Conservation (phyloP, 37 sponge, comb jelly and placozoan species). For the Eunapius fragilis region DNA sequence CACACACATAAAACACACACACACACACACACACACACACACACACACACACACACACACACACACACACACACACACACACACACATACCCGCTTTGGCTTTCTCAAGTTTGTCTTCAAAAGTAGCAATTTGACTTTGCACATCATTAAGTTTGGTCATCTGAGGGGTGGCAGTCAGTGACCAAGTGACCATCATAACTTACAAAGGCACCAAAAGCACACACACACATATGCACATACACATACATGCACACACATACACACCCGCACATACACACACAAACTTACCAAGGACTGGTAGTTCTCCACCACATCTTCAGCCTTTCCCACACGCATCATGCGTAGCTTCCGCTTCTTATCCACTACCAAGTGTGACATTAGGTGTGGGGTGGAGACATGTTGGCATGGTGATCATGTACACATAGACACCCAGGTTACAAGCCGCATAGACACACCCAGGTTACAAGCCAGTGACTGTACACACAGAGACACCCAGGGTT, state of each 20-base stretch:
- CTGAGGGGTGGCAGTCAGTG: not conserved
- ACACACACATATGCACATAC: not conserved
- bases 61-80: not conserved
- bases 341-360: slow-evolving; percentile 82
- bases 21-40: not conserved
- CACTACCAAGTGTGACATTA: slow-evolving; percentile 29
- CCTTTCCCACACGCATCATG: slow-evolving; percentile 77
- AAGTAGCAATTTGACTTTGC: not conserved
- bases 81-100: not conserved
- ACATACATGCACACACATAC: slow-evolving; percentile 9
- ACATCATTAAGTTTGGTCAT: not conserved
- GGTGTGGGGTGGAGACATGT: not conserved
- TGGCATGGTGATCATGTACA: not conserved
- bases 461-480: not conserved
- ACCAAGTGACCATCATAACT: no score
- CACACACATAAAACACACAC: no score
- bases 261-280: not conserved
- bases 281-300: slow-evolving; percentile 73
- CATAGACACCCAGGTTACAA: not conserved
- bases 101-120: not conserved
- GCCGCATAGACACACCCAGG: not conserved
- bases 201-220: no score
- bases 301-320: slow-evolving; percentile 62
- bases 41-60: not conserved
- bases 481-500: no score